Base-by-base conservation (phyloP, 2,113 vertebrate species). In the Bubo blakistoni region DNA sequence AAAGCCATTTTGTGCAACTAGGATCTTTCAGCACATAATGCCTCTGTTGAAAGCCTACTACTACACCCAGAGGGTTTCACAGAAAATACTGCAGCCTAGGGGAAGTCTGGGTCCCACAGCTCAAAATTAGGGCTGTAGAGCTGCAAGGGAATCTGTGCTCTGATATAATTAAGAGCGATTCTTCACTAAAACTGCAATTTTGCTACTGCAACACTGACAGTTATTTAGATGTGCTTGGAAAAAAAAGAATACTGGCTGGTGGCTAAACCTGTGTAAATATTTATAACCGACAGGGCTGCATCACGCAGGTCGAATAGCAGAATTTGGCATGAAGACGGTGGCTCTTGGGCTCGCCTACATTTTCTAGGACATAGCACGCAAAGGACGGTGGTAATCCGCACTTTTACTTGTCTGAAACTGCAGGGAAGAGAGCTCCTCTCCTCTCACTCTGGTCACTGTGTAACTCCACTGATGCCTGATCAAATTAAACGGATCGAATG, bases 241-340 rank as follows among this genome's bases (percentile, higher is more conserved):
- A 34, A 63, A 77, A 69, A 69, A 51, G 49, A 34, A 11, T 3
- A 13, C 40, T 17, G 36, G 12, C 38, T 84, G 57, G 67, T 74
- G 19, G 55, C 61, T 94, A 42, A 78, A 71, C 5, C 77, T 13
- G 21, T 40, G 34, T 58, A 16, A 76, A 59, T 44, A 10, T 66
- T 72, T 32, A 52, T 18, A 19, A 19, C 3, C 30, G 29, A 26
- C 0, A n/a, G 57, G 69, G 58, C 74, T 86, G 87, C 62, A 70
- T 49, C 58, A 22, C 3, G 0, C 57, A 22, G 69, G 67, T 42
- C 16, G 3, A 38, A 51, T 1, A 49, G 80, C 51, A 81, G 67
- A 32, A 55, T 49, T 34, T 69, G 80, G 88, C 69, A 38, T 0
- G 0, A 63, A 34, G 36, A 16, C 0, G 3, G 62, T 0, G 19